Conservation (phyloP, 2,888 invertebrate species). For the Cephus spinipes region DNA sequence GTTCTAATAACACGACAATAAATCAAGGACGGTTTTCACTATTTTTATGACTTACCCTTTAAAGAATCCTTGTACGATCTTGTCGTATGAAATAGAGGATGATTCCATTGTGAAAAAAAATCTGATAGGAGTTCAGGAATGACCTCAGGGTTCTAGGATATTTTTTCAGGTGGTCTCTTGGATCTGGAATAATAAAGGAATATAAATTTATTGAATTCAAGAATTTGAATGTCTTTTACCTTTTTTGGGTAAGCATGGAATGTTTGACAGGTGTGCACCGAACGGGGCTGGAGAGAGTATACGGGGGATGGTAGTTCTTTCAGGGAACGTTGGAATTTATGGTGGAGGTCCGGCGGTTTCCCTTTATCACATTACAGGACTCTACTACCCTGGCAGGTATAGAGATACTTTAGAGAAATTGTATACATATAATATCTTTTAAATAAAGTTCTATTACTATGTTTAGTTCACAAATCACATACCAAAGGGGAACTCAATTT, state of each 20-base stretch:
- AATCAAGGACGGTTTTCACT: constrained; percentile 48
- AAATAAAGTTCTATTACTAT: not conserved
- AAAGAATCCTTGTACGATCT: not conserved
- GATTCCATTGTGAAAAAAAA: not conserved
- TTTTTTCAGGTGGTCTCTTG: not conserved
- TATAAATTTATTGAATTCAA: not conserved
- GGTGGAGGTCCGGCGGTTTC: constrained; percentile 87
- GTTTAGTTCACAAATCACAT: constrained; percentile 84
- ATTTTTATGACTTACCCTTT: constrained; percentile 35
- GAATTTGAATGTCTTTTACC: not conserved
- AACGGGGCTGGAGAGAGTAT: constrained; percentile 85
- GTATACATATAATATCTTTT: not conserved
- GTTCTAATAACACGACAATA: constrained; percentile 56
- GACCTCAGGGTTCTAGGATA: not conserved
- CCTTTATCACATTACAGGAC: constrained; percentile 75
- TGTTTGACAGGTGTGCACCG: constrained; percentile 75
- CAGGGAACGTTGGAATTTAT: constrained; percentile 83
- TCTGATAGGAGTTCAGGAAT: not conserved
- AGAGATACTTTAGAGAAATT: not conserved
- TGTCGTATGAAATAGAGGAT: not conserved
- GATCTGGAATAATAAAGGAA: not conserved
- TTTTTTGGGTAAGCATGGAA: not conserved
- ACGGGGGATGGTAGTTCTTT: constrained; percentile 69
- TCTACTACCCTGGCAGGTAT: constrained; percentile 79
- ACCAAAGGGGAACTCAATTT: constrained; percentile 86